Evolutionary conservation across 2,888 invertebrate species (phyloP).

Genomic region (Seladonia tumulorum): DNA sequence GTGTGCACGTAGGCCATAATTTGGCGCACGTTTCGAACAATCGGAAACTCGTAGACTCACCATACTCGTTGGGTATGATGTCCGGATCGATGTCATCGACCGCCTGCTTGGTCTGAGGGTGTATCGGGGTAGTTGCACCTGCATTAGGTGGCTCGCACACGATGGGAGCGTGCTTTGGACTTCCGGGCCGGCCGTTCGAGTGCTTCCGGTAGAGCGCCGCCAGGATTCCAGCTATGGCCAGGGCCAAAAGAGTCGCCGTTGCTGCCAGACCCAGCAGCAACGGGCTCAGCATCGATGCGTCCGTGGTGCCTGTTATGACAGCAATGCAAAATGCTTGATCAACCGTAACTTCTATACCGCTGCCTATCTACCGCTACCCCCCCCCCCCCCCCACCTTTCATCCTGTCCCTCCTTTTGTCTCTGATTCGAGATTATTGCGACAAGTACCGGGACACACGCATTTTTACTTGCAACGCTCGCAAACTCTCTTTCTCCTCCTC

Average conservation of each 20-base stretch:
- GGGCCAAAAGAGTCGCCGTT: constrained; percentile 90
- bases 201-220: constrained; percentile 89
- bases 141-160: constrained; percentile 82
- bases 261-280: constrained; percentile 91
- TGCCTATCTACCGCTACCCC: constrained; percentile 44
- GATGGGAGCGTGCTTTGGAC: constrained; percentile 82
- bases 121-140: constrained; percentile 83
- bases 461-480: constrained; percentile 24
- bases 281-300: constrained; percentile 87
- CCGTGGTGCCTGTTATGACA: constrained; percentile 75
- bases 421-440: constrained; percentile 40
- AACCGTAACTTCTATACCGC: constrained; percentile 66
- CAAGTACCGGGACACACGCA: constrained; percentile 32
- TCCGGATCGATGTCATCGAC: constrained; percentile 93
- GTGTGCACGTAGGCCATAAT: constrained; percentile 27
- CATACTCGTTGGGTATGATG: constrained; percentile 95
- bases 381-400: background rate
- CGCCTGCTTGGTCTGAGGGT: constrained; percentile 86
- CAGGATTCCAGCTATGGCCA: constrained; percentile 91
- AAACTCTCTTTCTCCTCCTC: background rate
- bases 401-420: constrained; percentile 21
- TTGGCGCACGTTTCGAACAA: constrained; percentile 40
- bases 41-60: constrained; percentile 85
- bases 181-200: constrained; percentile 79
- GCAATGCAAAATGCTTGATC: constrained; percentile 71